Base-by-base conservation (phyloP, 2,113 vertebrate genomes). In the Aviceda subcristata region DNA sequence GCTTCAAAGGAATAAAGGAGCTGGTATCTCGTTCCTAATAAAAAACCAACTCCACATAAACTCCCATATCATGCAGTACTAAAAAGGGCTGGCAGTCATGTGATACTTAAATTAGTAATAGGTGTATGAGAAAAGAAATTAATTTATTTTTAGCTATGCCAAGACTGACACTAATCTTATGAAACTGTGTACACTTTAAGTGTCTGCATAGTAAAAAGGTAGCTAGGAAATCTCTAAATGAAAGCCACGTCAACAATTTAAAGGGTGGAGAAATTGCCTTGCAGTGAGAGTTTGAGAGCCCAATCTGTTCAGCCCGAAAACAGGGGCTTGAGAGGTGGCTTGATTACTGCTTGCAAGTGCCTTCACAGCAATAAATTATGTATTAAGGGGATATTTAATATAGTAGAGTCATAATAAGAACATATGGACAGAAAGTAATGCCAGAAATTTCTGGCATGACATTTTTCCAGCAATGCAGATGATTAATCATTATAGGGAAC, bases 351-450 rank as follows among this genome's bases (percentile, higher is more conserved):
- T 92, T 94, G 63, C 66, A 89, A 87, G 76, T 67, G 24, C 21
- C 77, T 92, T 94, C 69, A 39, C 43, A 82, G n/a, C 23, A 89
- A 82, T 87, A 92, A 89, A 92, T 96, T 86, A 91, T 75, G n/a
- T 74, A 94, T 91, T 87, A 92, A 94, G 45, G n/a, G 59, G 71
- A 66, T 91, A 83, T 86, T 94, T 92, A 77, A 66, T 95, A 71
- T 34, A 81, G 68, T 36, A 77, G 48, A 79, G 32, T 74, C 73
- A 89, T 87, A 92, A 87, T 84, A 92, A 89, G 93, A 92, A 87
- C 93, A 94, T 91, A 92, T 81, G 86, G 91, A n/a, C 26, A 95
- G 86, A 77, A 94, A 62, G 69, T 53, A 64, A 69, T 73, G 85
- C 96, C 90, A 95, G 88, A 57, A 7, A 53, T 77, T 87, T 94